Evolutionary conservation across 2,113 vertebrate genomes (phyloP), one percentile per base, ranked within the genome.

Genomic region (Takifugu flavidus): DNA sequence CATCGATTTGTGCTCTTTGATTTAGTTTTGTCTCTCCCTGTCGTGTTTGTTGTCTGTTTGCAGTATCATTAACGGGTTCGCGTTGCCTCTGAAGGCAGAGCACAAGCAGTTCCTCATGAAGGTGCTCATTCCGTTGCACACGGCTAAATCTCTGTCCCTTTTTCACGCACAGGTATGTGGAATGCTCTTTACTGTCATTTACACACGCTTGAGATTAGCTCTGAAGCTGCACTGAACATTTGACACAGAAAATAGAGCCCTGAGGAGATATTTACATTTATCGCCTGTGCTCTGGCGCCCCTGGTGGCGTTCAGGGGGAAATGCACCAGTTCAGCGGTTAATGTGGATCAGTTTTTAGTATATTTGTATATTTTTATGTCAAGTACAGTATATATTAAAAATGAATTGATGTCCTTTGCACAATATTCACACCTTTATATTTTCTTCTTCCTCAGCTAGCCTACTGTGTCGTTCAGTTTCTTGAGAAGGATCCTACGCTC

Each of bases 101-200:
- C 97, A 99, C 90, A 99, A 96, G 83, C 97, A 99, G 88, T 99
- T 99, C 89, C 93, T 99, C 80, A 94, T 98, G 95, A 98, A 97
- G 91, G 95, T 99, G 90, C 94, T 99, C 80, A 93, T 99, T 88
- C 97, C 96, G 15, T 91, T 99, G 89, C 97, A 99, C 75, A 99
- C 96, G 62, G 95, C 95, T 49, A 97, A 95, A 87, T 94, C 90
- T 71, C 87, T 99, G 88, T 92, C 94, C 61, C 92, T 98, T 77
- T 99, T 98, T 89, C 97, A 99, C 29, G 96, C 97, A 66, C 97
- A 99, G 95, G 96, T 98, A 74, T 39, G 45, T 15, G 6, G 5
- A 47, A 47, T 15, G n/a, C 45, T 47, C n/a, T 10, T 49, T 13
- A 0, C n/a, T 14, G 53, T 54, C 20, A 5, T 1, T 13, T 34